Evolutionary conservation across 1,140 invertebrate genomes (phyloP), one percentile per base, ranked within the genome.

Genomic region (Papilio dardanus): DNA sequence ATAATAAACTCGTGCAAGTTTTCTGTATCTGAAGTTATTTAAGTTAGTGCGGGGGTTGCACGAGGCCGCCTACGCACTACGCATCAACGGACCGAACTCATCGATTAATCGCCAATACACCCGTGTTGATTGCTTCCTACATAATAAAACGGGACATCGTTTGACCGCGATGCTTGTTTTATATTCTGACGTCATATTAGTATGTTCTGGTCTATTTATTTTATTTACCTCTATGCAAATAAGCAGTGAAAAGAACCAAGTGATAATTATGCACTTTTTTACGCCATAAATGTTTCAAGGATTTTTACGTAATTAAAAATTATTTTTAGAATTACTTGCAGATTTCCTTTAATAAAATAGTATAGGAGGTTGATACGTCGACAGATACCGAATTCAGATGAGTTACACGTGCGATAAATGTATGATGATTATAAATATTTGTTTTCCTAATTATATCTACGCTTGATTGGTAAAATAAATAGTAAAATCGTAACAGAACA

Each of bases 71-170:
- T 33, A 68, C 66, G 16, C 69, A 54, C 12, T 73, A 68, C 66
- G 75, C 66, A 67, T 62, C 54, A 76, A 76, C 75, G 65, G 68
- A 76, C 75, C 67, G 21, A 71, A 16, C 75, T 65, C 74, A 78
- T 80, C 79, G 79, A 80, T 82, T 82, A 76, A 82, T 79, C 10
- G 67, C 16, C 19, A 69, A 40, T 35, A 69, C 35, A 65, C 58
- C 67, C 0, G 54, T 14, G 35, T 21, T 69, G 33, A 69, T 69
- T 69, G 33, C 31, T 69, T 40, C 19, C 74, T 69, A 37, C 67
- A 79, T 79, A 78, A 68, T 74, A 73, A 69, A 50, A 79, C 75
- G 77, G 69, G 79, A 79, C 78, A 81, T 65, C 40, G 50, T 62
- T 79, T 74, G 40, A 40, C 46, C 74, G 62, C 73, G n/a, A 31